A percentile compares a stretch with the other conserved stretches of the same genome.
Conservation (phyloP, 2,797 vertebrate species). For the Rallus crepitans region DNA sequence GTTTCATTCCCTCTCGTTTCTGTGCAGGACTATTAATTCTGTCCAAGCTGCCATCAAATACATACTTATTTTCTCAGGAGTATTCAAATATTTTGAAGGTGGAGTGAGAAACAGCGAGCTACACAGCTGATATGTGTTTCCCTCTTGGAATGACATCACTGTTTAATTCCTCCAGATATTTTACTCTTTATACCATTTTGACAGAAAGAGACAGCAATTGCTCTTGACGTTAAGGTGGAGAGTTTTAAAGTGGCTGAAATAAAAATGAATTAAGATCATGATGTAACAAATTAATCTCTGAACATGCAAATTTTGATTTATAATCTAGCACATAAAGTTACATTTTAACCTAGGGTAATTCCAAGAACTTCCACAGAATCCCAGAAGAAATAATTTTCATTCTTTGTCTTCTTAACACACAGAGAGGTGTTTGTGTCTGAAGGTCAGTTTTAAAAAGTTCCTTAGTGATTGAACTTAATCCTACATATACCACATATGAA, state of each 20-base stretch:
- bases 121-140: conserved; percentile 73
- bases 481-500: not conserved
- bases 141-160: conserved; percentile 79
- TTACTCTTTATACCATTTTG: conserved; percentile 68
- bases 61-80: conserved; percentile 76
- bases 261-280: not conserved
- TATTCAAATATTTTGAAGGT: conserved; percentile 77
- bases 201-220: conserved; percentile 1
- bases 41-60: conserved; percentile 69
- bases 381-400: not conserved
- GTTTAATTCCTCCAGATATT: conserved; percentile 77
- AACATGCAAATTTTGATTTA: not conserved
- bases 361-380: not conserved
- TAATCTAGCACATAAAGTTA: not conserved
- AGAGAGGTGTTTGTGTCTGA: not conserved
- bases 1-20: conserved; percentile 50
- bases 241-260: not conserved
- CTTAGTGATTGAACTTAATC: not conserved
- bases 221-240: not conserved
- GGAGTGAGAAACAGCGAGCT: conserved; percentile 71
- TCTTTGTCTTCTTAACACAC: not conserved
- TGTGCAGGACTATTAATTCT: conserved; percentile 37
- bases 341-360: not conserved
- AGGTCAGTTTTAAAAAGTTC: not conserved
- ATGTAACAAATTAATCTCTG: not conserved